Evolutionary conservation across 2,113 vertebrate genomes (phyloP), one percentile per base, ranked within the genome.

Genomic region (Ellobius talpinus): DNA sequence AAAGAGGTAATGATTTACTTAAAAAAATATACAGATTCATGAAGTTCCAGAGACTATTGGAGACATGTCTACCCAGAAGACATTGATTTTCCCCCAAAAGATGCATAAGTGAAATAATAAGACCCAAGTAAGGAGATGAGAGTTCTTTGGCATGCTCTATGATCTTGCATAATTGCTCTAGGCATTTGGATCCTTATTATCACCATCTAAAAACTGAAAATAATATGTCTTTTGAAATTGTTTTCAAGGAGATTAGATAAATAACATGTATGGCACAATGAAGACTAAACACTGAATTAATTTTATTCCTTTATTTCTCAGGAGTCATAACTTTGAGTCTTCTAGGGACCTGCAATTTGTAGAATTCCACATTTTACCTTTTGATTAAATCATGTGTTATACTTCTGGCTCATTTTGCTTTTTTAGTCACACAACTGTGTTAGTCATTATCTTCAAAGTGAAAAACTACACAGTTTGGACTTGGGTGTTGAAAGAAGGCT

Each of bases 171-270:
- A 76, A 47, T 90, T 76, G 65, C 21, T 39, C 39, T 85, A 9
- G 66, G 21, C 6, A 76, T 74, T 95, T 63, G 73, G 19, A 97
- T 31, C 7, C 7, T 90, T 2, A 66, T 8, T 61, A 94, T 90
- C 7, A 50, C 52, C 79, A 45, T 74, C 23, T 79, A 31, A 92
- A 90, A 96, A 74, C 73, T 79, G 36, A 90, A 90, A 96, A 84
- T 81, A 87, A 65, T 36, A 5, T 81, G 0, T 47, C 12, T 84
- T 72, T 92, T 16, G 52, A 96, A 82, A 92, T 4, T 36, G 66
- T 63, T 52, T 10, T 23, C 79, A 47, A 58, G 12, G 8, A 45
- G 17, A 29, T 79, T 76, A 65, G 66, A 24, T 66, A 94, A 16
- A 84, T 58, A 70, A 13, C 29, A 82, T 36, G 23, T 52, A 79